Evolutionary conservation across 1,140 invertebrate species (phyloP), one percentile per base, ranked within the genome.

Genomic region (Lethrus apterus): DNA sequence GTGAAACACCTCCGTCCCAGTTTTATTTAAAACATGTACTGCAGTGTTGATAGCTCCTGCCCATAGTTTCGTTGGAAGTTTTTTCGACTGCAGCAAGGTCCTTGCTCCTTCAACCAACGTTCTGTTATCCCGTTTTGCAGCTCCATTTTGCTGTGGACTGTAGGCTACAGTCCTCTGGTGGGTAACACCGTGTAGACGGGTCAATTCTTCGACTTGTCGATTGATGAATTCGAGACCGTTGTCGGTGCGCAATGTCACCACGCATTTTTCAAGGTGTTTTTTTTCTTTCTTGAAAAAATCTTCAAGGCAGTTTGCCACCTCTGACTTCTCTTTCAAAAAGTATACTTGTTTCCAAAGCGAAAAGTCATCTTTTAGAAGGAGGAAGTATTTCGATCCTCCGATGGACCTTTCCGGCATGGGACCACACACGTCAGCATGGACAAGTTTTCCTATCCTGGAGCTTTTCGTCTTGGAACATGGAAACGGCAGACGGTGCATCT

Each of bases 341-440:
- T 60, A 66, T 3, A 66, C 55, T 18, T 49, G 34, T 4, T 43
- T 40, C 42, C 54, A 63, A 46, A 57, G 51, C 8, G 58, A 61
- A 36, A 17, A 67, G 50, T 68, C 62, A 51, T 68, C 66, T 41
- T 60, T 59, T 36, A 67, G 66, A 18, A 59, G 56, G 5, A 67
- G 45, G 50, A 64, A 64, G 49, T 68, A 69, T 30, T 43, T 58
- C 24, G 54, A 44, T 13, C 57, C 55, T 18, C 64, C 57, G 7
- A 45, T 32, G 1, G 62, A 59, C 31, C 45, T 14, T 11, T 44
- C 50, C 15, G 66, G 51, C 60, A 75, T 70, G 9, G 69, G 67
- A 0, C 69, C 70, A 46, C 68, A 69, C 0, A 70, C 53, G 57
- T 75, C 69, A 3, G 57, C 55, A 50, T 71, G 66, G 26, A 73